These are phyloP conservation scores for Centropristis striata DNA, from an alignment of 2,113 vertebrate genomes.

Conservation along the genomic window DNA sequence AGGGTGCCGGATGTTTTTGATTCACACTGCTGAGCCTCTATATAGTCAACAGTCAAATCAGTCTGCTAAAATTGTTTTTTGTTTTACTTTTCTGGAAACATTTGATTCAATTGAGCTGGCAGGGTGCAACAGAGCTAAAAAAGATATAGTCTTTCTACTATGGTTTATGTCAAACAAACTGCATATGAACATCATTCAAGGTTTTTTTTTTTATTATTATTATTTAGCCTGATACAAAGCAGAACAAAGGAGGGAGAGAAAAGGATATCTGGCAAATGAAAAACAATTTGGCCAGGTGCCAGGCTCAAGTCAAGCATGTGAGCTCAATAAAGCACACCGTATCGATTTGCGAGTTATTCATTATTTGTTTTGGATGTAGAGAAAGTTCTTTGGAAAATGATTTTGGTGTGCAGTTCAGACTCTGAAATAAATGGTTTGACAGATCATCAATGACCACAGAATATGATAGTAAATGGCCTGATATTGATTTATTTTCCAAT, in stretches of 20 bases:
- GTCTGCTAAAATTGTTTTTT: constrained; percentile 46
- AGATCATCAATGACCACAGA: constrained; percentile 77
- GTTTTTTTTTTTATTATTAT: constrained; percentile 36
- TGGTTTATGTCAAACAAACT: constrained; percentile 13
- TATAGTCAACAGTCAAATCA: constrained; percentile 59
- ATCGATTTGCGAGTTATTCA: constrained; percentile 79
- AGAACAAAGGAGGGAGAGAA: constrained; percentile 49
- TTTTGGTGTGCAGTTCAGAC: constrained; percentile 64
- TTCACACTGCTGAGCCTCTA: constrained; percentile 59
- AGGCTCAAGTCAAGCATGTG: constrained; percentile 71
- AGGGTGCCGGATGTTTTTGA: constrained; percentile 77
- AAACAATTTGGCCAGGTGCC: constrained; percentile 73
- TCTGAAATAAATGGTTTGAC: constrained; percentile 77
- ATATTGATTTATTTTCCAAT: constrained; percentile 76
- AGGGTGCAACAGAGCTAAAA: constrained; percentile 43
- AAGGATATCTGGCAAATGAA: constrained; percentile 63
- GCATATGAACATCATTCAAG: constrained; percentile 28
- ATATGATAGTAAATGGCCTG: constrained; percentile 79
- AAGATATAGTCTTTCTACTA: constrained; percentile 30
- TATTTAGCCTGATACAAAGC: constrained; percentile 46
- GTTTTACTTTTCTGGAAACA: constrained; percentile 47
- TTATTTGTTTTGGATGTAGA: constrained; percentile 82
- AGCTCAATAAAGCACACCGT: constrained; percentile 72
- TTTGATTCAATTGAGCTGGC: constrained; percentile 50
- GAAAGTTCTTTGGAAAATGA: constrained; percentile 78